These are phyloP conservation scores for Epistrophe grossulariae DNA, from an alignment of 2,888 invertebrate genomes.

Conservation along the genomic window DNA sequence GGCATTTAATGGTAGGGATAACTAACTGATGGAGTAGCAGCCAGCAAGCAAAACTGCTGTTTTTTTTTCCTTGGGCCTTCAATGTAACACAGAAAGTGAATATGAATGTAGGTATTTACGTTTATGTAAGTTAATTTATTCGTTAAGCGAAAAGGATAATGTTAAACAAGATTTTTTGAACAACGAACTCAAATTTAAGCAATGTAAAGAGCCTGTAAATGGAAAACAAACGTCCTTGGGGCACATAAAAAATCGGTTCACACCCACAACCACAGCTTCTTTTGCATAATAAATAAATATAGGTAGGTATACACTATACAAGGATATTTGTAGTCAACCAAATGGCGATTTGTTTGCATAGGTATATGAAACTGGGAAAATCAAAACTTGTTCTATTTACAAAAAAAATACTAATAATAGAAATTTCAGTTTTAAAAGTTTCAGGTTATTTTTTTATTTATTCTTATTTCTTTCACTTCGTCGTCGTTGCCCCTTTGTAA, in stretches of 20 bases:
- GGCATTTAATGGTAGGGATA: conserved; percentile 51
- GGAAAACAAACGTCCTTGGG: conserved; percentile 64
- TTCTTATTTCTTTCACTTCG: too few relatives aligned
- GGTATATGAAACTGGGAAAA: too few relatives aligned
- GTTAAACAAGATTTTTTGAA: conserved; percentile 23
- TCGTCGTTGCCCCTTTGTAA: too few relatives aligned
- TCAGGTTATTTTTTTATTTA: too few relatives aligned
- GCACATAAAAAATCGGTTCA: conserved; percentile 54
- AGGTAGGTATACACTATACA: too few relatives aligned
- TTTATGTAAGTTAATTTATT: conserved; percentile 56
- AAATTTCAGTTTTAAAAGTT: too few relatives aligned
- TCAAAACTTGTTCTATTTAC: too few relatives aligned
- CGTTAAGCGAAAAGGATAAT: conserved; percentile 56
- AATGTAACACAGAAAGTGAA: conserved; percentile 24
- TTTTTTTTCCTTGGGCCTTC: conserved; percentile 28
- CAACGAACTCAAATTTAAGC: not conserved
- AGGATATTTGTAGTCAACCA: not conserved
- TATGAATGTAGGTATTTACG: conserved; percentile 4
- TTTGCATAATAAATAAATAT: not conserved
- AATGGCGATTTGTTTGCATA: not conserved
- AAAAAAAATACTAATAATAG: too few relatives aligned
- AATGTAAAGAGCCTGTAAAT: conserved; percentile 39
- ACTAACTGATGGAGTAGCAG: conserved; percentile 26
- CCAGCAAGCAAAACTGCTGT: conserved; percentile 46
- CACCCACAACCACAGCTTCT: conserved; percentile 41